Base-by-base conservation (phyloP, 2,113 vertebrate genomes). In the Tretioscincus oriximinensis region DNA sequence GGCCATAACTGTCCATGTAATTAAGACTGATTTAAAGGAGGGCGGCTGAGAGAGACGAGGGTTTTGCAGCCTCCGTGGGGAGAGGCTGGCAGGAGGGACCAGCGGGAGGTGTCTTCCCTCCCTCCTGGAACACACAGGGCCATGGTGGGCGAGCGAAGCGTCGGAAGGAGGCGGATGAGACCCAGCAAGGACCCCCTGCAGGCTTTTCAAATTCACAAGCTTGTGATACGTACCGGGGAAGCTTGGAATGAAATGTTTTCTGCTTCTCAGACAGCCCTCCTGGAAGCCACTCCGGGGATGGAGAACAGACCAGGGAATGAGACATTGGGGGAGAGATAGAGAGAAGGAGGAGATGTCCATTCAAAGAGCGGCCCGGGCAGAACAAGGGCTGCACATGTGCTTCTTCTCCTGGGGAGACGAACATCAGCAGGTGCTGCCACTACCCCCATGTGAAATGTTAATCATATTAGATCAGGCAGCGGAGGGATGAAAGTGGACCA, bases 221-320 rank as follows among this genome's bases (percentile, higher is more conserved):
- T 77, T 16, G 0, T 84, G 5, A 41, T 85, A 71, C 85, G 77
- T 77, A 78, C 87, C 75, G 88, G 60, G 84, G 12, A 81, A 69
- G 75, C 84, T 76, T 51, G 80, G 82, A 86, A 81, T 1, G 63
- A 29, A 77, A 41, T 35, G 49, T 63, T 2, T 11, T 0, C 0
- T 22, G 0, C 65, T 60, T 76, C 75, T 72, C 84, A 41, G 1
- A 7, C 81, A 89, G 47, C 61, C 76, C 74, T 68, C 76, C 73
- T 84, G 80, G 10, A 84, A 86, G 81, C 0, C 73, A 73, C 18
- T 4, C 4, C 0, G 45, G 1, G 22, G 9, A 54, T 4, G 47
- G 12, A 35, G 76, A 29, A 1, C 51, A 80, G 35, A 31, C 22
- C 24, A 31, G 22, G 9, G 5, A 26, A 16, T 4, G 8, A 12